Percentiles rank a stretch among this genome's conserved stretches.
Conservation (phyloP, 2,113 vertebrate genomes). For the Varanus komodoensis region DNA sequence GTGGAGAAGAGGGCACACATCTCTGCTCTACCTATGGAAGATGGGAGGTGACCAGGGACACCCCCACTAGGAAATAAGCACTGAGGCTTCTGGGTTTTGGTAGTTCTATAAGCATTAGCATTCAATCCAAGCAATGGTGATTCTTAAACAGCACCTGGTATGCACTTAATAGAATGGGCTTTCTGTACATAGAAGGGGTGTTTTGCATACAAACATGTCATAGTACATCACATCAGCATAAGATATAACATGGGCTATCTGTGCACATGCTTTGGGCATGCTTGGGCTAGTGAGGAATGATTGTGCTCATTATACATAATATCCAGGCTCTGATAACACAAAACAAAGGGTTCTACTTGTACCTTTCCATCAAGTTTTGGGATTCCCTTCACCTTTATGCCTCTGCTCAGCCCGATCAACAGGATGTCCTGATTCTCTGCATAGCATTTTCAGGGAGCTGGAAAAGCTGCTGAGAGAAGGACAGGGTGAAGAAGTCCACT, state of each 20-base stretch:
- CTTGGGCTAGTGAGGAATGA: background rate
- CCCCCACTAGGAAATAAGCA: background rate
- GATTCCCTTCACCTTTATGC: too few relatives aligned
- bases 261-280: too few relatives aligned
- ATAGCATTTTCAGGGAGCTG: too few relatives aligned
- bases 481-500: too few relatives aligned
- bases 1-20: background rate
- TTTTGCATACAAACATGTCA: background rate
- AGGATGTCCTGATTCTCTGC: too few relatives aligned
- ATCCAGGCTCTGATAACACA: too few relatives aligned
- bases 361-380: too few relatives aligned
- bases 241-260: background rate
- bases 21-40: background rate
- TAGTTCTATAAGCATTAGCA: background rate
- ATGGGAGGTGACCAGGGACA: background rate
- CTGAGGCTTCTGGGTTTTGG: background rate
- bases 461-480: too few relatives aligned
- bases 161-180: background rate
- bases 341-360: too few relatives aligned
- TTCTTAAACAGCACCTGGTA: background rate
- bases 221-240: background rate
- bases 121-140: too few relatives aligned
- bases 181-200: background rate
- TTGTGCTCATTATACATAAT: background rate
- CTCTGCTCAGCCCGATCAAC: too few relatives aligned